Evolutionary conservation across 2,113 vertebrate species (phyloP), one percentile per base, ranked within the genome.

Genomic region (Dipodomys ordii): DNA sequence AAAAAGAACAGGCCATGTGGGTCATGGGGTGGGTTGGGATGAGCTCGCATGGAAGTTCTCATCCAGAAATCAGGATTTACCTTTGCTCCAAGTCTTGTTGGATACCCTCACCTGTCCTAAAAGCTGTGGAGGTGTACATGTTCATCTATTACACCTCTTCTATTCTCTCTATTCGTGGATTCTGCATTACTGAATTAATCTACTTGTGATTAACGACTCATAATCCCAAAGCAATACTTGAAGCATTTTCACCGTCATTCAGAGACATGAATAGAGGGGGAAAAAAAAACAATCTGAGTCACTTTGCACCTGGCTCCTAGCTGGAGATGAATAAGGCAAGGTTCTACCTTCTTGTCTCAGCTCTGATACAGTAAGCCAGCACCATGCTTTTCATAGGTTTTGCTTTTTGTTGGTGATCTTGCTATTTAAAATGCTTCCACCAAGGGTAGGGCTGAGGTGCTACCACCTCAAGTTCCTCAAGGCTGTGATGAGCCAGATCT

Each of bases 31-130:
- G 73, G 68, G 11, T 64, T 72, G 65, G 35, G 23, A 10, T 60
- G 32, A 44, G 27, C 30, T 67, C 32, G 23, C 30, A 10, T 0
- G 16, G 53, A 65, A 68, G 49, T n/a, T 65, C 39, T 49, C 57
- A n/a, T 7, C 6, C 32, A 6, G 0, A 39, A 64, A 3, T 13
- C 0, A 3, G 49, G 2, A 60, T 16, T 44, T 88, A 49, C 25
- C 57, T 91, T n/a, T 76, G 30, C 60, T 22, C 60, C 0, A 1
- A 64, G 32, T 44, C 3, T 22, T 87, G 62, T 28, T 53, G 8
- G 30, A 25, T 9, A 30, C 64, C 11, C 53, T 80, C 13, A 9
- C 72, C 46, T 35, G 5, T 39, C 76, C 44, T 16, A 64, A 44
- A 57, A 32, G 57, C 7, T 86, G 46, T 67, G 9, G 6, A 20